Percentiles rank a stretch among this genome's conserved stretches.
These are phyloP conservation scores for Embidobia sp. DNA, from an alignment of 2,888 invertebrate genomes.

Conservation along the genomic window DNA sequence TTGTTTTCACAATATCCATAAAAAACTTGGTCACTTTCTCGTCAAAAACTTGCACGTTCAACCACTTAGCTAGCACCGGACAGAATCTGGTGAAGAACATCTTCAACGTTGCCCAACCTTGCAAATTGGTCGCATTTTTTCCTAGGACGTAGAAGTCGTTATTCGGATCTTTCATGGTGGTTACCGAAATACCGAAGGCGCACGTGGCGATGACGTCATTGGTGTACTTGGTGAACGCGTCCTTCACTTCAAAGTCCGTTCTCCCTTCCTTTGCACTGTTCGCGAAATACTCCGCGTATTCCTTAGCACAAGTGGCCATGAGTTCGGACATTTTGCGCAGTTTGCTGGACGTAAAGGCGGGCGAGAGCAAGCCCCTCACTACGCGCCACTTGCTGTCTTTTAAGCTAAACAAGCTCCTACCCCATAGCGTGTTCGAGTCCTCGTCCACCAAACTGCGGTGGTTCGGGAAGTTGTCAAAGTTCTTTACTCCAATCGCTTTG, in stretches of 20 bases:
- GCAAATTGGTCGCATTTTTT: too few relatives aligned
- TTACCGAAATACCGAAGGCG: not conserved
- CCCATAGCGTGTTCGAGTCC: not conserved
- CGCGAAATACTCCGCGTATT: too few relatives aligned
- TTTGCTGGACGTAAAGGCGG: not conserved
- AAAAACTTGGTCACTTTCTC: too few relatives aligned
- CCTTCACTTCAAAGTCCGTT: not conserved
- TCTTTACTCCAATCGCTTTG: not conserved
- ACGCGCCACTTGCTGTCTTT: not conserved
- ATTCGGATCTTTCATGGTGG: not conserved
- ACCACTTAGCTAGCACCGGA: too few relatives aligned
- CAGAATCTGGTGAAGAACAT: too few relatives aligned
- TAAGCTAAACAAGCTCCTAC: not conserved
- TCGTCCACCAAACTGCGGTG: not conserved
- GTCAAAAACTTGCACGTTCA: too few relatives aligned
- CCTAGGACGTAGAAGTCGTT: too few relatives aligned
- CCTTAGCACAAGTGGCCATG: not conserved
- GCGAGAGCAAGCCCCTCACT: not conserved
- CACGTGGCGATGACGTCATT: not conserved
- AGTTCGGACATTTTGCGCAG: not conserved
- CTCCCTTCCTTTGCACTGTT: not conserved
- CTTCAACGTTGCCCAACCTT: too few relatives aligned
- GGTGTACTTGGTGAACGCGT: too few relatives aligned
- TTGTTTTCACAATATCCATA: too few relatives aligned
- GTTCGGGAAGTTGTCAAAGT: not conserved